These are phyloP conservation scores for Cheilosia soror DNA, from an alignment of 2,888 invertebrate genomes.

Conservation along the genomic window DNA sequence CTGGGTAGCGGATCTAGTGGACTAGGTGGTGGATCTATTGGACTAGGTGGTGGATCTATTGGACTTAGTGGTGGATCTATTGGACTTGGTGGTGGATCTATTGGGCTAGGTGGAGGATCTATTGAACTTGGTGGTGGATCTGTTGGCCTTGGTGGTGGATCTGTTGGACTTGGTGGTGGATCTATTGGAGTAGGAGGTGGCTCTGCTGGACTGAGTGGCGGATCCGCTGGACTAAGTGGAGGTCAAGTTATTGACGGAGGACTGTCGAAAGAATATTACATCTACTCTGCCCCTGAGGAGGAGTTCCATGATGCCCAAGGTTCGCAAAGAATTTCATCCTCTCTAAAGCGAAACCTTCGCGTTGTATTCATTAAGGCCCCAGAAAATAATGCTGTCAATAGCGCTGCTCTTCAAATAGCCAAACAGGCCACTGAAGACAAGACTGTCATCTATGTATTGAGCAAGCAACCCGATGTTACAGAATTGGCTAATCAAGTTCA, in stretches of 20 bases:
- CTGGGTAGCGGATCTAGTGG: not conserved
- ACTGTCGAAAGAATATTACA: constrained; percentile 81
- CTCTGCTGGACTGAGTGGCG: constrained; percentile 8
- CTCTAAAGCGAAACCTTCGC: constrained; percentile 80
- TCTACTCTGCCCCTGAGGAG: constrained; percentile 81
- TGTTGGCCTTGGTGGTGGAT: constrained; percentile 36
- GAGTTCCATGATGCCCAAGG: constrained; percentile 79
- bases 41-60: not conserved
- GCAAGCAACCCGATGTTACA: constrained; percentile 80
- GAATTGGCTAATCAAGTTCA: constrained; percentile 80
- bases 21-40: constrained; percentile 40
- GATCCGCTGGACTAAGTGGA: constrained; percentile 26
- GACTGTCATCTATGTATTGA: constrained; percentile 78
- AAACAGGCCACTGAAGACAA: constrained; percentile 80
- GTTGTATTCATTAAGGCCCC: constrained; percentile 82
- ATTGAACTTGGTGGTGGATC: constrained; percentile 37
- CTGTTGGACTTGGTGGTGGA: constrained; percentile 41
- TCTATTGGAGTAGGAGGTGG: constrained; percentile 50
- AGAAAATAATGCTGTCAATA: constrained; percentile 80
- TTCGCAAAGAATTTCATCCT: constrained; percentile 76
- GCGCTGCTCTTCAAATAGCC: constrained; percentile 79
- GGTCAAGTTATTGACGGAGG: constrained; percentile 74
- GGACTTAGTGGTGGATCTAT: constrained; percentile 28
- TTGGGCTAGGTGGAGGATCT: constrained; percentile 20
- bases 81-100: constrained; percentile 22